phyloP scores from a whole-genome alignment of 2,113 vertebrate species.

The Porphyrio hochstetteri region DNA sequence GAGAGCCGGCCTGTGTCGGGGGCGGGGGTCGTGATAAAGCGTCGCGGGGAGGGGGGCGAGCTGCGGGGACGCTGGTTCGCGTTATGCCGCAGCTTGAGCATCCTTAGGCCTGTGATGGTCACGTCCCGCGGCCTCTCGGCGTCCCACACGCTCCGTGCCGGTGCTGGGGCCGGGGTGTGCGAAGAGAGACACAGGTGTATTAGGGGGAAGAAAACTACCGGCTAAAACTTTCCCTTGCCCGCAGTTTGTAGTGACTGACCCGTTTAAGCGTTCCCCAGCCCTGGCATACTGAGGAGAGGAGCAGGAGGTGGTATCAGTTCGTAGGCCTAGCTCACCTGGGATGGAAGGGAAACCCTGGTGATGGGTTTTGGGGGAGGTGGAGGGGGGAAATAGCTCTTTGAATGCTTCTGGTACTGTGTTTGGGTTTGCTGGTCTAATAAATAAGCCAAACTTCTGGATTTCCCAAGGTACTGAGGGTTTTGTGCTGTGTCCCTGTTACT shows the following conservation, averaged over 20 bases:
- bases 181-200: fast-evolving
- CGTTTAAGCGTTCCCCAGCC: neutral
- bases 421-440: neutral
- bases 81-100: neutral
- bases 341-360: neutral
- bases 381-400: neutral
- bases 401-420: fast-evolving
- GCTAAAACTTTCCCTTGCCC: neutral
- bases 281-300: neutral
- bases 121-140: neutral
- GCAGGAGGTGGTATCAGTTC: neutral
- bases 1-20: neutral
- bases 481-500: neutral
- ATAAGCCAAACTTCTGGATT: neutral
- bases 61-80: fast-evolving
- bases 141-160: fast-evolving
- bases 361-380: neutral
- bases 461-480: no score
- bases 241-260: no score
- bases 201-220: fast-evolving
- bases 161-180: neutral
- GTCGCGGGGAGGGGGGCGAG: fast-evolving
- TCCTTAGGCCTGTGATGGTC: neutral
- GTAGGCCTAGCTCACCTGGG: neutral
- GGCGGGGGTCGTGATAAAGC: fast-evolving